Evolutionary conservation across 2,888 invertebrate genomes (phyloP), one percentile per base, ranked within the genome.

Genomic region (Corbicula japonica): DNA sequence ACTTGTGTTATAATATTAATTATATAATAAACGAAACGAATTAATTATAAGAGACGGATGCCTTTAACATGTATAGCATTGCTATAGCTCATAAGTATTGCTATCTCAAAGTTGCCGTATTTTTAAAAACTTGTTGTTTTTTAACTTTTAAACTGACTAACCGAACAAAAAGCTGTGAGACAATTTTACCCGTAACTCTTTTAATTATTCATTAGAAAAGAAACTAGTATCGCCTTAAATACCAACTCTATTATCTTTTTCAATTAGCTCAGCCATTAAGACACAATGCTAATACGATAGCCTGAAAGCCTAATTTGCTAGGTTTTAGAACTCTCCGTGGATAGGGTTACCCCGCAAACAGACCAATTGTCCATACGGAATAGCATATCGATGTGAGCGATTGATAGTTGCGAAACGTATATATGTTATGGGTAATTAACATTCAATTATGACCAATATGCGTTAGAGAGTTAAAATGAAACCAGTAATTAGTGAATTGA

Each of bases 381-480:
- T 35, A 56, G 60, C 50, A 66, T 52, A 66, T 50, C 50, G 66
- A 66, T 52, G 66, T 23, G 6, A 15, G 54, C 12, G 15, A n/a
- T 10, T 34, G 52, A 66, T 66, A 69, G 69, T 50, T 50, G 41
- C 48, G 28, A 66, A 65, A 48, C 50, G 58, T 50, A 35, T 68
- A 62, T 54, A 62, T 46, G 68, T 58, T 46, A 68, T 72, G 80
- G 68, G 26, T 63, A 76, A 80, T 80, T 80, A 80, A 76, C 66
- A 72, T 75, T 80, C 80, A 80, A 80, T 75, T 80, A 75, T 71
- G 60, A 48, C 50, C 46, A 61, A 52, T 70, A 56, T 61, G 48
- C 70, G 56, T 66, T 73, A 70, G 60, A 75, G 60, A 68, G 52
- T 62, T 65, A 62, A 79, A 74, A 66, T 70, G 79, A 74, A 79